Evolutionary conservation across 2,888 invertebrate genomes (phyloP), one percentile per base, ranked within the genome.

Genomic region (Coenonympha glycerion): DNA sequence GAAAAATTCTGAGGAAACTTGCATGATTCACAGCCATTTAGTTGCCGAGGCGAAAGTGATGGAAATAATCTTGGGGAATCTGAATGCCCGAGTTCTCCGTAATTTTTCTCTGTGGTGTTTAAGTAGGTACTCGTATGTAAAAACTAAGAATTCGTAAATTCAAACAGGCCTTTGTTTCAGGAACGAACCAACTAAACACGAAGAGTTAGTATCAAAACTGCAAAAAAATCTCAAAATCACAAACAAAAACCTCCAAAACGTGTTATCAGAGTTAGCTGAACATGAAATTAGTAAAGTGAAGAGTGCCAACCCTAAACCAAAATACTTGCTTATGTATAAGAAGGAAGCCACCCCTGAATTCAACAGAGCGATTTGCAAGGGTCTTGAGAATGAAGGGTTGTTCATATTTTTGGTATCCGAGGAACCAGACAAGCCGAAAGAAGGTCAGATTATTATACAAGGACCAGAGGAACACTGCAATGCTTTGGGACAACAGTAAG

Each of bases 261-360:
- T 92, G 0, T 73, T 94, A 1, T 89, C 90, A 59, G 94, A 95
- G 54, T 66, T 93, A 2, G 94, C 94, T 1, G 79, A 86, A n/a
- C 69, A 84, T n/a, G 93, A 94, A 73, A 90, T 90, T 0, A 83
- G 90, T 2, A 90, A 88, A 65, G 81, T 93, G 26, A 90, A 89
- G 64, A 68, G 62, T 11, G 53, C 66, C 0, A 56, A 69, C 0
- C 85, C 89, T 0, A 69, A 76, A 47, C 91, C 91, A 0, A 89
- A 88, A 64, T 92, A 87, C 64, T 79, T 89, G 53, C 82, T 83
- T 22, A 70, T 92, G 64, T 91, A 89, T 63, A 90, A 92, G 57
- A 92, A 92, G 62, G 95, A 94, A 66, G 94, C 92, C 0, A 95
- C 94, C 59, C 88, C 90, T 4, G 94, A 95, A 64, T 95, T 93